Percentiles rank a stretch among this genome's conserved stretches.
phyloP scores from a whole-genome alignment of 2,113 vertebrate genomes.

The Polypterus bichir region DNA sequence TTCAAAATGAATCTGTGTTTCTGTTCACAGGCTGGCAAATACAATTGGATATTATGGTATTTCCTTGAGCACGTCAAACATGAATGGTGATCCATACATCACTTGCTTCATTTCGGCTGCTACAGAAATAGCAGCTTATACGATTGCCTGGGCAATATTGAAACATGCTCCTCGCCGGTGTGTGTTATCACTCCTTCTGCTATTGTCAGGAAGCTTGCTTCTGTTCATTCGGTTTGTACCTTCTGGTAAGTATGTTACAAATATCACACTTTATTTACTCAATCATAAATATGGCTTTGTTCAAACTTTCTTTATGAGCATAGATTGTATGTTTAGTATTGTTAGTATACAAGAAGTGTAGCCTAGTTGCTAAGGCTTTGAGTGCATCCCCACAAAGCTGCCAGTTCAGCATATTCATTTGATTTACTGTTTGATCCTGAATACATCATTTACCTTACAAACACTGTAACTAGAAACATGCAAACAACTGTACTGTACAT shows the following conservation, averaged over 20 bases:
- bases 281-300: neutral
- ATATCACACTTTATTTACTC: neutral
- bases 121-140: conserved; percentile 23
- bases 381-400: too few species aligned
- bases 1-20: neutral
- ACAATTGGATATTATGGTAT: conserved; percentile 30
- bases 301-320: neutral
- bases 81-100: conserved; percentile 34
- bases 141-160: conserved; percentile 23
- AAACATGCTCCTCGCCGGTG: conserved; percentile 15
- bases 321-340: too few species aligned
- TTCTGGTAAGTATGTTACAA: neutral
- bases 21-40: conserved; percentile 13
- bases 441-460: too few species aligned
- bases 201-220: conserved; percentile 24
- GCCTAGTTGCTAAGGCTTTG: too few species aligned
- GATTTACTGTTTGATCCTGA: too few species aligned
- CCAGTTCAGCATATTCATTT: too few species aligned
- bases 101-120: conserved; percentile 34
- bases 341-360: too few species aligned
- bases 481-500: too few species aligned
- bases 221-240: conserved; percentile 31
- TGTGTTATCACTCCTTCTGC: conserved; percentile 19
- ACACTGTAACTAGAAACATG: too few species aligned
- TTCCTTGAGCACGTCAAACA: conserved; percentile 32